These are phyloP conservation scores for Phasia obesa DNA, from an alignment of 2,888 invertebrate species.

Conservation along the genomic window DNA sequence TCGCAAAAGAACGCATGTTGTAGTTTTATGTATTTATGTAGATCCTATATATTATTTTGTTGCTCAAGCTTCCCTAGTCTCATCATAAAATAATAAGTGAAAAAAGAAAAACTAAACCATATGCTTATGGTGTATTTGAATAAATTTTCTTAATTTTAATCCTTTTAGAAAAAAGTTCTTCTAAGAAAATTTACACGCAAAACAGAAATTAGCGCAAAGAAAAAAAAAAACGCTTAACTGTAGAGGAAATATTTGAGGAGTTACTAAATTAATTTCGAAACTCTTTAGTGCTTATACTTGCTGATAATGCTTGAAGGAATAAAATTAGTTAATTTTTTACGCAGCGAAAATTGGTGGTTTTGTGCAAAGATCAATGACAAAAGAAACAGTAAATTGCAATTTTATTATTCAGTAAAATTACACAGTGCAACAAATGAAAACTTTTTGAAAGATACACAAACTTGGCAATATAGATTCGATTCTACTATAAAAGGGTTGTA, in stretches of 20 bases:
- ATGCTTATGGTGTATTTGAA: constrained; percentile 24
- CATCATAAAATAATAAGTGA: constrained; percentile 4
- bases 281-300: too few relatives aligned
- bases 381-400: too few relatives aligned
- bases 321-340: too few relatives aligned
- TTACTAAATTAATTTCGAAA: neutral
- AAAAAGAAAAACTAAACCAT: neutral
- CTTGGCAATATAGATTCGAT: too few relatives aligned
- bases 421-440: too few relatives aligned
- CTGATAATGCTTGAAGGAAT: too few relatives aligned
- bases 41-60: constrained; percentile 33
- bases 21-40: constrained; percentile 57
- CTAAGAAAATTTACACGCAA: constrained; percentile 51
- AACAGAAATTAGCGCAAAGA: constrained; percentile 52
- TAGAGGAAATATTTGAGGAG: neutral
- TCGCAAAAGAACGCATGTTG: constrained; percentile 36
- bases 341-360: too few relatives aligned
- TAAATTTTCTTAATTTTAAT: constrained; percentile 11
- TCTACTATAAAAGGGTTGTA: too few relatives aligned
- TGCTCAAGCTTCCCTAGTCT: neutral
- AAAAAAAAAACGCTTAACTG: too few relatives aligned
- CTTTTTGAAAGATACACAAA: too few relatives aligned
- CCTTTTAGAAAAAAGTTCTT: neutral
- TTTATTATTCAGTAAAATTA: too few relatives aligned
- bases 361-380: too few relatives aligned